Base-by-base conservation (phyloP, 2,797 vertebrate species). In the Chelon auratus region DNA sequence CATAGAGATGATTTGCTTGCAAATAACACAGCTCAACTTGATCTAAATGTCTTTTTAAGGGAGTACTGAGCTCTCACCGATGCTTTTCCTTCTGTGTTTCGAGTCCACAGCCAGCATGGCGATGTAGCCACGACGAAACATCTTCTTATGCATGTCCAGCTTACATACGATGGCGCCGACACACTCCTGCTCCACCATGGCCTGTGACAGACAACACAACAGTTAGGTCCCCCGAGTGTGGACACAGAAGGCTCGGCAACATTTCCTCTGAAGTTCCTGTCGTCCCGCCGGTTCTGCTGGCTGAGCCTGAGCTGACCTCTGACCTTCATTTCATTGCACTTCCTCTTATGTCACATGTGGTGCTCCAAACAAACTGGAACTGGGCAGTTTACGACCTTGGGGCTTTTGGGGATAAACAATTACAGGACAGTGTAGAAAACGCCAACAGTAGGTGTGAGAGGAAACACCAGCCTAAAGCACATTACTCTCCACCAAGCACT, bases 61-160 rank as follows among this genome's bases (percentile, higher is more conserved):
- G 52, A 48, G n/a, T 3, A 6, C 30, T 0, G 0, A 18, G n/a
- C 26, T 51, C 97, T 95, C 95, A 99, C 98, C 98, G 90, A 99
- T 99, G 95, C 97, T 96, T 96, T 98, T 99, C 95, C 98, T 97
- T 95, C 98, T 96, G 95, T 98, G 98, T 93, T 99, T 98, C 84
- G 98, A 99, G 95, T 99, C 98, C 95, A 99, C 98, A 48, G 98
- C 98, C 92, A 99, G 95, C 98, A 99, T 99, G 94, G 98, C 98
- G 81, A 99, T 99, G 94, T 99, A 99, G 91, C 98, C 98, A 78
- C 98, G 96, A 81, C 97, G 96, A 88, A 99, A 99, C 98, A 99
- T 99, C 96, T 99, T 99, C 96, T 99, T 99, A 95, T 99, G 98
- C 98, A 99, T 98, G 94, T 99, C 98, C 93, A 99, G 95, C 95